A percentile compares a stretch with the other conserved stretches of the same genome.
Conservation (phyloP, 2,888 invertebrate species). For the Mesochorus sp. region DNA sequence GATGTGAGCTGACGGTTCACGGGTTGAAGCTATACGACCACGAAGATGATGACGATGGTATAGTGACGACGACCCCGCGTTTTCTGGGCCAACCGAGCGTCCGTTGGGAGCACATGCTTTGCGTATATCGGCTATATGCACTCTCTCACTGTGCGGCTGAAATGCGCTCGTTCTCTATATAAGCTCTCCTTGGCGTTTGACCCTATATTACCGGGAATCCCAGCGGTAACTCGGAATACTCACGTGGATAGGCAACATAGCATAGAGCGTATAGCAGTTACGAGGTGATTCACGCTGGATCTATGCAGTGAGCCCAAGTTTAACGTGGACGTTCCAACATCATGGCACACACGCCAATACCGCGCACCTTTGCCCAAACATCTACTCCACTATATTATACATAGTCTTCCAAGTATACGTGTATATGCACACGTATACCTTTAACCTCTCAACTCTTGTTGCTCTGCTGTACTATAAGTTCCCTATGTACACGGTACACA, state of each 20-base stretch:
- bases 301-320: conserved; percentile 24
- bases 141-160: conserved; percentile 5
- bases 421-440: not conserved
- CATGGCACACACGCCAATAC: not conserved
- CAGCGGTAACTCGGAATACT: conserved; percentile 13
- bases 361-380: not conserved
- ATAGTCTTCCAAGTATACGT: not conserved
- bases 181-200: conserved; percentile 27
- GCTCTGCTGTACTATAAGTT: not conserved
- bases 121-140: no score
- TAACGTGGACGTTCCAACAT: conserved; percentile 24
- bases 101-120: not conserved
- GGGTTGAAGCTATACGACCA: not conserved
- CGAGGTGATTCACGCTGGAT: conserved; percentile 12
- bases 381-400: not conserved
- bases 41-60: not conserved
- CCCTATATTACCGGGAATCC: conserved; percentile 36
- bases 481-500: not conserved
- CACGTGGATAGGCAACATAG: conserved; percentile 8
- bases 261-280: conserved; percentile 1
- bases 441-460: not conserved
- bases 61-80: conserved; percentile 33
- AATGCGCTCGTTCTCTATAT: not conserved
- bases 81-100: not conserved
- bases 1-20: conserved; percentile 21